Conservation (phyloP, 2,113 vertebrate species). For the Epinephelus fuscoguttatus region DNA sequence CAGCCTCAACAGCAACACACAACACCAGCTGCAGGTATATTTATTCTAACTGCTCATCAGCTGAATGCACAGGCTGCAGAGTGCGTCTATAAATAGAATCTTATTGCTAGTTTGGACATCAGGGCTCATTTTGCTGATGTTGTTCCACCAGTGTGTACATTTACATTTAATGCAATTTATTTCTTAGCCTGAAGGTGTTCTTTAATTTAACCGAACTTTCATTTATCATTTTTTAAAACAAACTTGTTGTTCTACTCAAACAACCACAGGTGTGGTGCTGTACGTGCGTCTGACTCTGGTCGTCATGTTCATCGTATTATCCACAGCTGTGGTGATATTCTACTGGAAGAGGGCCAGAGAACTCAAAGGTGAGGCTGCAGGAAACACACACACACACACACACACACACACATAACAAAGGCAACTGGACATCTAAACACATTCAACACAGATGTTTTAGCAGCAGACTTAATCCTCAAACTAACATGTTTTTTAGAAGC, state of each 20-base stretch:
- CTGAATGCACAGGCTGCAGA: too few species aligned
- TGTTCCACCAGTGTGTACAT: too few species aligned
- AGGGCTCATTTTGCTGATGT: too few species aligned
- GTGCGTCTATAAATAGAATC: too few species aligned
- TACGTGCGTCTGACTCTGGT: constrained; percentile 12
- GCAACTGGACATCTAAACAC: background rate
- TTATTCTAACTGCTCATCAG: too few species aligned
- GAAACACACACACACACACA: background rate
- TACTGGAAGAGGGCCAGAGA: background rate
- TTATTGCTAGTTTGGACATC: too few species aligned
- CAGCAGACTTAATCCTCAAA: background rate
- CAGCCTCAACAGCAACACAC: accelerated
- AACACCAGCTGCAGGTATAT: background rate
- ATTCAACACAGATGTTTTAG: too few species aligned
- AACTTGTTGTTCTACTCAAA: background rate
- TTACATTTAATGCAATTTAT: too few species aligned
- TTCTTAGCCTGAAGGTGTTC: too few species aligned
- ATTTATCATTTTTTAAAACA: too few species aligned
- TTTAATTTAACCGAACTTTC: too few species aligned
- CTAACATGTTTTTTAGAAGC: constrained; percentile 6
- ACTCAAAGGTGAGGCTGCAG: constrained; percentile 27
- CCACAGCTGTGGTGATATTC: constrained; percentile 10
- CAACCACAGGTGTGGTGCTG: background rate
- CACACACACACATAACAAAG: background rate
- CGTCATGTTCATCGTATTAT: background rate